Conservation (phyloP, 1,140 invertebrate genomes). For the Arctopsyche grandis region DNA sequence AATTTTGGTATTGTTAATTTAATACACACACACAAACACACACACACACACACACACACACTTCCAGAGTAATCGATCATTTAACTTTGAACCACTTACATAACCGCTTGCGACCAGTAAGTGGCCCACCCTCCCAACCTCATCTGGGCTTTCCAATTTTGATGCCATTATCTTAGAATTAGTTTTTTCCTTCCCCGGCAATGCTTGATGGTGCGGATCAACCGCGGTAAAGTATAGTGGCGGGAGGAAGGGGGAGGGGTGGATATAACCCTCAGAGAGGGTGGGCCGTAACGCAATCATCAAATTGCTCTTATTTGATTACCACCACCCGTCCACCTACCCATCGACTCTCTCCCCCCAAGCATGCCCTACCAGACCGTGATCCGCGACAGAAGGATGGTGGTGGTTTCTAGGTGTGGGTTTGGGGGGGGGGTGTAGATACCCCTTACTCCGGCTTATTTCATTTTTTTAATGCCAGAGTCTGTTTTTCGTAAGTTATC, state of each 20-base stretch:
- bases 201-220: slow-evolving; percentile 40
- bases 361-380: not conserved
- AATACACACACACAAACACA: too few relatives aligned
- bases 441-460: slow-evolving; percentile 43
- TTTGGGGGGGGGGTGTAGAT: not conserved
- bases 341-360: not conserved
- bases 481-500: slow-evolving; percentile 48
- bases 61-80: too few relatives aligned
- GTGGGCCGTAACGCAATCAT: slow-evolving; percentile 50
- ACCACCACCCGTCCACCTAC: slow-evolving; percentile 3
- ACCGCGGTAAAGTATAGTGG: slow-evolving; percentile 16
- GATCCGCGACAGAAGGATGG: not conserved
- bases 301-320: slow-evolving; percentile 56
- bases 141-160: slow-evolving; percentile 39
- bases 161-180: slow-evolving; percentile 46
- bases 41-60: too few relatives aligned
- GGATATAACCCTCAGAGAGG: not conserved
- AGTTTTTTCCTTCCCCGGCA: slow-evolving; percentile 28
- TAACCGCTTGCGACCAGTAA: too few relatives aligned
- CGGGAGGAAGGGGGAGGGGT: slow-evolving; percentile 16
- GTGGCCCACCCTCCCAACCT: not conserved
- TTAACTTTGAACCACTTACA: too few relatives aligned
- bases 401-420: not conserved
- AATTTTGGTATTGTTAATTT: too few relatives aligned
- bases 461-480: slow-evolving; percentile 53